phyloP scores from a whole-genome alignment of 2,113 vertebrate genomes.

The Gallinago undulata region DNA sequence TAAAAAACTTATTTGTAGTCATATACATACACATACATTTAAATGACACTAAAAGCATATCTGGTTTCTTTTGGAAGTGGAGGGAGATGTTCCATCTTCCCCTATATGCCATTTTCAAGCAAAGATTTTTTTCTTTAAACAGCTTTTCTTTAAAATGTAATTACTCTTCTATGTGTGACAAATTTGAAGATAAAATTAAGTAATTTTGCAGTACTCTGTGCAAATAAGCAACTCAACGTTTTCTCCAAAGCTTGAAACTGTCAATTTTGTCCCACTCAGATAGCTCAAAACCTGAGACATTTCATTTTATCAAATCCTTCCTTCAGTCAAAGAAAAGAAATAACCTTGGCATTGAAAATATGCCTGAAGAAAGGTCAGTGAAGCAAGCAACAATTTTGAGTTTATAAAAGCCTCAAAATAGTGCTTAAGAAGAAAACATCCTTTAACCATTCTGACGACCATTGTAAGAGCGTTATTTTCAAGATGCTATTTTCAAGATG shows the following conservation, averaged over 20 bases:
- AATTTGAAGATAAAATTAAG: conserved; percentile 10
- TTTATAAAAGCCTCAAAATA: not conserved
- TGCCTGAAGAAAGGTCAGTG: not conserved
- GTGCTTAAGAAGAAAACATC: not conserved
- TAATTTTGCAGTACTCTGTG: not conserved
- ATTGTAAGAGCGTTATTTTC: not conserved
- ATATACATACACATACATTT: not conserved
- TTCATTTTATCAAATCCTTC: not conserved
- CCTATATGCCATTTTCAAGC: not conserved
- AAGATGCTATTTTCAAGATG: not conserved
- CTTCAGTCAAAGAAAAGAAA: not conserved
- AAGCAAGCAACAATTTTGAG: not conserved
- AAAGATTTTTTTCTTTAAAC: not conserved
- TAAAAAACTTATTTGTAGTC: not conserved
- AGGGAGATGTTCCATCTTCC: not conserved
- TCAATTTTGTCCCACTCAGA: not conserved
- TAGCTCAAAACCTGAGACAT: not conserved
- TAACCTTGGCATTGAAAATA: not conserved
- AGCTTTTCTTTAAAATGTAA: not conserved
- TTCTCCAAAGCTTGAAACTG: not conserved
- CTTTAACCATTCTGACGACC: not conserved
- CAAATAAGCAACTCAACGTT: not conserved
- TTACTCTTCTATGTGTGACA: not conserved
- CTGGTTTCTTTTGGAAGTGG: not conserved
- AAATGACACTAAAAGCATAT: not conserved